A percentile compares a stretch with the other conserved stretches of the same genome.
These are phyloP conservation scores for Picus viridis DNA, from an alignment of 2,797 vertebrate species.

Conservation along the genomic window DNA sequence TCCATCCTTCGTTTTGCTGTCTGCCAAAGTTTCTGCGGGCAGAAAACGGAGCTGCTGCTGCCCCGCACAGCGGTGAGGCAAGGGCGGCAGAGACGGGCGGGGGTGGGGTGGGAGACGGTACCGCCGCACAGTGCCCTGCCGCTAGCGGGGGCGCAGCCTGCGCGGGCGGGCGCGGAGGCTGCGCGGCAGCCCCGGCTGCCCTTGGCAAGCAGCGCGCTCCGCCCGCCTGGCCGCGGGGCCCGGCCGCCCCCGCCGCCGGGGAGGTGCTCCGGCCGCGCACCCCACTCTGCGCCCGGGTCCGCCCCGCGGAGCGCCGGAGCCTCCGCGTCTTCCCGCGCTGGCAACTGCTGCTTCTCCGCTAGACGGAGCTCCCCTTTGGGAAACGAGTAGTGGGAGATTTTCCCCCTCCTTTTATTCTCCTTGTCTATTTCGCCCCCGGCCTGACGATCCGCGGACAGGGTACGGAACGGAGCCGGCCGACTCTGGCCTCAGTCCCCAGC, in stretches of 20 bases:
- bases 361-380: background rate
- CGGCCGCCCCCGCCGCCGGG: background rate
- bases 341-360: background rate
- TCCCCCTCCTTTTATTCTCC: background rate
- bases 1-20: slow-evolving; percentile 5
- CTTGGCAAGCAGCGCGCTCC: background rate
- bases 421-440: background rate
- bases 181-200: background rate
- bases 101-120: too few relatives aligned
- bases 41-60: background rate
- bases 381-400: background rate
- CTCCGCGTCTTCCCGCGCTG: background rate
- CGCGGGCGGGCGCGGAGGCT: background rate
- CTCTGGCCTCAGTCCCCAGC: background rate
- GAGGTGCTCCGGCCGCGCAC: background rate
- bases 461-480: background rate
- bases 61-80: background rate
- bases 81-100: background rate
- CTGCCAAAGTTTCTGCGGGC: background rate
- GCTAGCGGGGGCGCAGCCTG: background rate
- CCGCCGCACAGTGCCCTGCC: too few relatives aligned
- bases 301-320: background rate
- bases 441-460: background rate
- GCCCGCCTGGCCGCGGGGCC: too few relatives aligned
- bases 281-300: background rate